phyloP scores from a whole-genome alignment of 2,113 vertebrate species.

The Plotosus lineatus region DNA sequence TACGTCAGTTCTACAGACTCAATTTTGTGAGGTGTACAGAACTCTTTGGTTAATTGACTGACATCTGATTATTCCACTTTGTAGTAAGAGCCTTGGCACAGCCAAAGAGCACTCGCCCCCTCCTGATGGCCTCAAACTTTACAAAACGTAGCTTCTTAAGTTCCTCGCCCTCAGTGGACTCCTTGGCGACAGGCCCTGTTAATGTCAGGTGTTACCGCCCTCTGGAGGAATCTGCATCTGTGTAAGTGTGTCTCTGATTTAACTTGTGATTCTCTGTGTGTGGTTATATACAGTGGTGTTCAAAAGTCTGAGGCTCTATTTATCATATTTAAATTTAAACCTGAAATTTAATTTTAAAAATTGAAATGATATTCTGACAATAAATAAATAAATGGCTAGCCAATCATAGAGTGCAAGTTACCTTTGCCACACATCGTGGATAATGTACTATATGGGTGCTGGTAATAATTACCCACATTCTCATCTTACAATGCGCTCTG shows the following conservation, averaged over 20 bases:
- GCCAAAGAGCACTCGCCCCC: constrained; percentile 79
- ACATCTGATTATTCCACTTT: not conserved
- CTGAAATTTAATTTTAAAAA: not conserved
- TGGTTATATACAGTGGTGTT: not conserved
- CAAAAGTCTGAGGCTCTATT: not conserved
- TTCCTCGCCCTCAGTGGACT: constrained; percentile 70
- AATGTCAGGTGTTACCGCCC: constrained; percentile 71
- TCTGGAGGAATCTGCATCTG: constrained; percentile 68
- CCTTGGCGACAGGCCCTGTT: constrained; percentile 53
- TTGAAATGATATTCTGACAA: too few relatives aligned
- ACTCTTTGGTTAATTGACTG: not conserved
- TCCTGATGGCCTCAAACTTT: constrained; percentile 81
- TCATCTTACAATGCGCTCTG: too few relatives aligned
- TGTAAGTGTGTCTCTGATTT: constrained; percentile 65
- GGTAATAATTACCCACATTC: too few relatives aligned
- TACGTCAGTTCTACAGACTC: not conserved
- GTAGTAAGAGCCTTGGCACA: constrained; percentile 81
- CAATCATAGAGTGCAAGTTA: too few relatives aligned
- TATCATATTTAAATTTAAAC: too few relatives aligned
- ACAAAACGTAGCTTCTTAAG: constrained; percentile 87
- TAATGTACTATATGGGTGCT: too few relatives aligned
- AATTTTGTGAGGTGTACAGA: too few relatives aligned
- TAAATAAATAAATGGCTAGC: too few relatives aligned
- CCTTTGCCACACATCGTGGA: too few relatives aligned
- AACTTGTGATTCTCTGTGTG: not conserved